Evolutionary conservation across 2,113 vertebrate genomes (phyloP).

Genomic region (Megaceryle maxima): DNA sequence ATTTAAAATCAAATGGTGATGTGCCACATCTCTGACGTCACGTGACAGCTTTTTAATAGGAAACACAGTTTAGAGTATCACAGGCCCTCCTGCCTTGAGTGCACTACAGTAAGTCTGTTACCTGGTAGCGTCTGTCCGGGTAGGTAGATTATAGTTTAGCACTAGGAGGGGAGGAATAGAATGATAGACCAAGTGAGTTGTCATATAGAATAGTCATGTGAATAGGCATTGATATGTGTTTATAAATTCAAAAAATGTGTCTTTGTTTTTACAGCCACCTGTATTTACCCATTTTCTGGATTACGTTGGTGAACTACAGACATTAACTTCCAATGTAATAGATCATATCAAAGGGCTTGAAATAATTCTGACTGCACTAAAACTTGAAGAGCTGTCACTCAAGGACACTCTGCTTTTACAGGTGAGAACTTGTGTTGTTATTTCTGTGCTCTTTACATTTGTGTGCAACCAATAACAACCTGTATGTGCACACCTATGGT

Average conservation of each 20-base stretch:
- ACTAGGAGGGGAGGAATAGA: background rate
- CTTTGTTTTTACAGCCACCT: constrained; percentile 79
- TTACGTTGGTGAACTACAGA: constrained; percentile 85
- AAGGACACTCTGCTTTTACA: constrained; percentile 80
- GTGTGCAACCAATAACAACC: background rate
- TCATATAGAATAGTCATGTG: background rate
- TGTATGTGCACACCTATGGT: accelerated
- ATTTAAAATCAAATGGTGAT: background rate
- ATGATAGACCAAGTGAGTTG: background rate
- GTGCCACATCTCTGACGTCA: background rate
- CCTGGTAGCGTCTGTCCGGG: background rate
- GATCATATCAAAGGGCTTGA: constrained; percentile 92
- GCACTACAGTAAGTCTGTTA: background rate
- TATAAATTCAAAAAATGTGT: background rate
- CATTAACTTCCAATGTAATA: constrained; percentile 83
- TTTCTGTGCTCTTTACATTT: background rate
- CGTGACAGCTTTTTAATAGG: background rate
- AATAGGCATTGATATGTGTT: background rate
- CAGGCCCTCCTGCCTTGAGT: background rate
- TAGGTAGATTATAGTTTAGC: background rate
- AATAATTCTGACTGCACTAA: constrained; percentile 83
- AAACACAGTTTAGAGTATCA: background rate
- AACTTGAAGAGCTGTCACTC: constrained; percentile 87
- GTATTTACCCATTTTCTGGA: constrained; percentile 91
- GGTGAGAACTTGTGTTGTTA: constrained; percentile 64